These are phyloP conservation scores for Phyllotreta cruciferae DNA, from an alignment of 2,888 invertebrate species.

Conservation along the genomic window DNA sequence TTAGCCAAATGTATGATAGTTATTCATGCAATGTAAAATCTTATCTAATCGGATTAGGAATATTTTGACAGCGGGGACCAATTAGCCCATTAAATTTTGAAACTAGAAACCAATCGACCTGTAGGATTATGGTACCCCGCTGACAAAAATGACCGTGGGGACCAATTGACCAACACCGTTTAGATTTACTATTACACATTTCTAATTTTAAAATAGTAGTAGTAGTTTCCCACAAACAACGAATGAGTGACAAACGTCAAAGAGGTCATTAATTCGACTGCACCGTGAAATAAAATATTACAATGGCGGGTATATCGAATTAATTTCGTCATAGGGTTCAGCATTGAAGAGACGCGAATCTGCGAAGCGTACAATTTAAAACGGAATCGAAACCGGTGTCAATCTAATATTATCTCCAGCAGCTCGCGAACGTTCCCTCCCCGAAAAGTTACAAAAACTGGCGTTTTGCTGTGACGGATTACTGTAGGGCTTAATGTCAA, in stretches of 20 bases:
- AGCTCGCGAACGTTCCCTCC: conserved; percentile 47
- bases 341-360: conserved; percentile 57
- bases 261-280: conserved; percentile 36
- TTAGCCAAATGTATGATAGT: no score
- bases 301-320: conserved; percentile 52
- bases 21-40: no score
- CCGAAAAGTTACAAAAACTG: conserved; percentile 54
- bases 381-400: conserved; percentile 60
- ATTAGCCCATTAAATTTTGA: no score
- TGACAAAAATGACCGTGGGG: no score
- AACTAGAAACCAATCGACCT: no score
- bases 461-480: conserved; percentile 59
- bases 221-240: conserved; percentile 30
- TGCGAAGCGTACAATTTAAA: conserved; percentile 57
- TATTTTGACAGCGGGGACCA: no score
- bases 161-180: no score
- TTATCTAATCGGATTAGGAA: no score
- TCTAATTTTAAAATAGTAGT: background rate
- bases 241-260: conserved; percentile 38
- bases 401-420: conserved; percentile 56
- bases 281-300: conserved; percentile 33
- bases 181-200: no score
- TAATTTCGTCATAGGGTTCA: conserved; percentile 54
- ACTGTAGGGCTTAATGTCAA: conserved; percentile 60
- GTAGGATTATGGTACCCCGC: no score